These are phyloP conservation scores for Octonoba sinensis DNA, from an alignment of 2,888 invertebrate genomes.

Conservation along the genomic window DNA sequence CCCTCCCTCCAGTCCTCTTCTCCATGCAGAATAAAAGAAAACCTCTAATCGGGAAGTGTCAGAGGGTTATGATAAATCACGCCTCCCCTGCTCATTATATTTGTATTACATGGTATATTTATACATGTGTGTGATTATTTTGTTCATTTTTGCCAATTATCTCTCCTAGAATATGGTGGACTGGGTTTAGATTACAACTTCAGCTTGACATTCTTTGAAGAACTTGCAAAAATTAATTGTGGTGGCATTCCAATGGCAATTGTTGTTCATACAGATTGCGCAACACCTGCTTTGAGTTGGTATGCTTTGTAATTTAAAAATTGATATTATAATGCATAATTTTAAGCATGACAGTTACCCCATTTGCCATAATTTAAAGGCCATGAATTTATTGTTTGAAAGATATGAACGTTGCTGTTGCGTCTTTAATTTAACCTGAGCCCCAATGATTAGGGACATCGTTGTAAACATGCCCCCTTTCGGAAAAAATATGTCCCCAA, in stretches of 20 bases:
- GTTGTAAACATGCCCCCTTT: too few species aligned
- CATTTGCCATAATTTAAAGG: neutral
- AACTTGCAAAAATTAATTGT: conserved; percentile 73
- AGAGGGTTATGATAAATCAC: too few species aligned
- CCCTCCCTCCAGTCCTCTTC: too few species aligned
- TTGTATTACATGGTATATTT: neutral
- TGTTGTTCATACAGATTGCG: conserved; percentile 75
- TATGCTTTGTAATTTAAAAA: conserved; percentile 54
- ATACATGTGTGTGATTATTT: neutral
- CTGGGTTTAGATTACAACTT: conserved; percentile 75
- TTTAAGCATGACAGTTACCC: too few species aligned
- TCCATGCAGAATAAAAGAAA: too few species aligned
- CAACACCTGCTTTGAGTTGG: conserved; percentile 74
- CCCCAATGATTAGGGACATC: too few species aligned
- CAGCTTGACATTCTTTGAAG: conserved; percentile 74
- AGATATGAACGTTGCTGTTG: too few species aligned
- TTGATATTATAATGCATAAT: too few species aligned
- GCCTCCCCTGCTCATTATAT: too few species aligned
- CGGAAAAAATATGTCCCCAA: too few species aligned
- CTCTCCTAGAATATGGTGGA: conserved; percentile 74
- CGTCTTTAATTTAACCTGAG: too few species aligned
- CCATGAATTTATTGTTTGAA: neutral
- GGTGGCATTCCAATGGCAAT: conserved; percentile 73
- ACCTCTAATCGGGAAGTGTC: too few species aligned
- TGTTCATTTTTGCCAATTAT: conserved; percentile 1